Percentiles rank a stretch among this genome's conserved stretches.
These are phyloP conservation scores for Alaudala cheleensis DNA, from an alignment of 2,113 vertebrate genomes.

Conservation along the genomic window DNA sequence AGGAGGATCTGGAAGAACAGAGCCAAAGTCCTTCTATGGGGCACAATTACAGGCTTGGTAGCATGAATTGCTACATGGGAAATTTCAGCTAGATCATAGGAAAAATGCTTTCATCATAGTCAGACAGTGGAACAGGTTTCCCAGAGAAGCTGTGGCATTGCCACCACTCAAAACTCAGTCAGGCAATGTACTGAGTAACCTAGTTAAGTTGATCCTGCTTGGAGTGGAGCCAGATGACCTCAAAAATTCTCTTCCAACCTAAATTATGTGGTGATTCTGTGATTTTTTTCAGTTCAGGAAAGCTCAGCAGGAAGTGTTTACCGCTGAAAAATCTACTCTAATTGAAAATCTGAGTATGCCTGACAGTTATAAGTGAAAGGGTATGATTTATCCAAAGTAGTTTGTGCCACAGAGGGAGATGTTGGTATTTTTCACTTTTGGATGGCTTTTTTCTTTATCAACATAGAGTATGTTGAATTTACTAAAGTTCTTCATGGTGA, in stretches of 20 bases:
- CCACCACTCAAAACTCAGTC: not conserved
- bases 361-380: not conserved
- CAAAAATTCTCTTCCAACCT: not conserved
- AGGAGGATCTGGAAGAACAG: not conserved
- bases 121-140: not conserved
- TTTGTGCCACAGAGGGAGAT: not conserved
- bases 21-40: not conserved
- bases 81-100: not conserved
- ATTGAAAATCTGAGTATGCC: not conserved
- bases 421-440: not conserved
- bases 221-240: not conserved
- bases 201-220: not conserved
- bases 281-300: not conserved
- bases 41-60: not conserved
- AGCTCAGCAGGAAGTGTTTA: not conserved
- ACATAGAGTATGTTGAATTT: not conserved
- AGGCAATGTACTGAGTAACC: not conserved
- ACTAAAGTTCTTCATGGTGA: not conserved
- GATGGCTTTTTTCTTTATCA: not conserved
- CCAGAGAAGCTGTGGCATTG: not conserved
- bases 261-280: not conserved
- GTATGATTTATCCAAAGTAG: not conserved
- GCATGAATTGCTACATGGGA: not conserved
- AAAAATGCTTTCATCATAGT: not conserved
- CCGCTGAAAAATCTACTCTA: not conserved